These are phyloP conservation scores for Mixornis gularis DNA, from an alignment of 2,113 vertebrate genomes.

Conservation along the genomic window DNA sequence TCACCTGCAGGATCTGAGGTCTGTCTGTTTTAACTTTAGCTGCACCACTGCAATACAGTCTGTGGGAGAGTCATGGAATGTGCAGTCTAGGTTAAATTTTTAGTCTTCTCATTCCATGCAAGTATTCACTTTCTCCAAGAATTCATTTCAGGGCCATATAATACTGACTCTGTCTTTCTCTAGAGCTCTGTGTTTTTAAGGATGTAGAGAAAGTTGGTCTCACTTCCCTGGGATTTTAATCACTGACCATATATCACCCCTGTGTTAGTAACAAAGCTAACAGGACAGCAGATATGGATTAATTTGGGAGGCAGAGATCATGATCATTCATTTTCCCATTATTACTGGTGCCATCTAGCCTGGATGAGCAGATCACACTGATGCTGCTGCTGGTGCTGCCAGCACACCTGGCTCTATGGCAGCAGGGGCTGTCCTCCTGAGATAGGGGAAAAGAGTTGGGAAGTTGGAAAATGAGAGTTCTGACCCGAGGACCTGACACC, in stretches of 20 bases:
- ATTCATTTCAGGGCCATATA: neutral
- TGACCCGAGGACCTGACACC: neutral
- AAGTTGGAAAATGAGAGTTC: slow-evolving; percentile 5
- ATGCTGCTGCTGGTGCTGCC: neutral
- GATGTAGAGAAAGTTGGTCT: neutral
- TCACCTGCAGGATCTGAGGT: neutral
- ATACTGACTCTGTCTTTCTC: neutral
- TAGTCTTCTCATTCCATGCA: neutral
- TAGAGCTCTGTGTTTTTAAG: neutral
- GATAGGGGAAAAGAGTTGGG: neutral
- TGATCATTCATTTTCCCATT: neutral
- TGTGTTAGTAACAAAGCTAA: neutral
- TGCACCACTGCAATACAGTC: neutral
- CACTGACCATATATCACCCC: neutral
- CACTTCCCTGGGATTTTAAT: neutral
- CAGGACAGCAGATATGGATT: neutral
- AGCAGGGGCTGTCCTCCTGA: neutral
- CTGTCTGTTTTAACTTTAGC: neutral
- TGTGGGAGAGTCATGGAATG: neutral
- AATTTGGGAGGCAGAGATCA: neutral
- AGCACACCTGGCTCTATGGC: neutral
- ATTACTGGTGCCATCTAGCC: neutral
- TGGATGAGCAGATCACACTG: accelerated
- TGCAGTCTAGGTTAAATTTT: neutral
- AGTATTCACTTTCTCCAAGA: neutral